Percentiles rank a stretch among this genome's conserved stretches.
phyloP scores from a whole-genome alignment of 2,888 invertebrate genomes.

The Hipparchia semele region DNA sequence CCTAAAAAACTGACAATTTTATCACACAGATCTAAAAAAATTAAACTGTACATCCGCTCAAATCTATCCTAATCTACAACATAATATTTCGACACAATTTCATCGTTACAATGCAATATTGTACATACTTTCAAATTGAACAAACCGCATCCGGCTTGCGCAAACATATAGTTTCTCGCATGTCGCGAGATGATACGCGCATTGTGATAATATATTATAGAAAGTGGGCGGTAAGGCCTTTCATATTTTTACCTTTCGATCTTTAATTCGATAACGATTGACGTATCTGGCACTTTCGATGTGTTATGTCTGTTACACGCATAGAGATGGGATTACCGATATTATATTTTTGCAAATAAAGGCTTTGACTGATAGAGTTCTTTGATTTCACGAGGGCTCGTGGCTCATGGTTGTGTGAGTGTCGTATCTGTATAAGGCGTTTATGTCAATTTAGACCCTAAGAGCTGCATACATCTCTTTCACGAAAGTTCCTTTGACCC shows the following conservation, averaged over 20 bases:
- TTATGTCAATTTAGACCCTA: too few relatives aligned
- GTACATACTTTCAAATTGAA: conserved; percentile 39
- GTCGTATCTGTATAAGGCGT: too few relatives aligned
- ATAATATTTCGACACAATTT: conserved; percentile 16
- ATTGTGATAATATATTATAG: conserved; percentile 35
- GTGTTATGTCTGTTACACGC: not conserved
- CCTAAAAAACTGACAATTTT: not conserved
- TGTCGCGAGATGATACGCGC: conserved; percentile 42
- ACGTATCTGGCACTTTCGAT: conserved; percentile 12
- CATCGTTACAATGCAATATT: conserved; percentile 35
- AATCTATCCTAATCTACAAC: not conserved
- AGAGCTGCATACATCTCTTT: too few relatives aligned
- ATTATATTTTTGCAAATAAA: not conserved
- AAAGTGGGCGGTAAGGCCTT: conserved; percentile 40
- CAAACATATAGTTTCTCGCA: conserved; percentile 45
- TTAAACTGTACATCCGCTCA: conserved; percentile 26
- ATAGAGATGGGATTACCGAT: not conserved
- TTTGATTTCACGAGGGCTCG: too few relatives aligned
- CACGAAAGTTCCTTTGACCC: too few relatives aligned
- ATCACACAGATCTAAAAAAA: conserved; percentile 9
- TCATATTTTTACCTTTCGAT: conserved; percentile 35
- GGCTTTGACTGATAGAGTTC: not conserved
- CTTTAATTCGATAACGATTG: conserved; percentile 27
- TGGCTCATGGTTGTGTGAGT: too few relatives aligned
- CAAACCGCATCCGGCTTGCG: conserved; percentile 64